Conservation (phyloP, 2,113 vertebrate species). For the Prunella himalayana region DNA sequence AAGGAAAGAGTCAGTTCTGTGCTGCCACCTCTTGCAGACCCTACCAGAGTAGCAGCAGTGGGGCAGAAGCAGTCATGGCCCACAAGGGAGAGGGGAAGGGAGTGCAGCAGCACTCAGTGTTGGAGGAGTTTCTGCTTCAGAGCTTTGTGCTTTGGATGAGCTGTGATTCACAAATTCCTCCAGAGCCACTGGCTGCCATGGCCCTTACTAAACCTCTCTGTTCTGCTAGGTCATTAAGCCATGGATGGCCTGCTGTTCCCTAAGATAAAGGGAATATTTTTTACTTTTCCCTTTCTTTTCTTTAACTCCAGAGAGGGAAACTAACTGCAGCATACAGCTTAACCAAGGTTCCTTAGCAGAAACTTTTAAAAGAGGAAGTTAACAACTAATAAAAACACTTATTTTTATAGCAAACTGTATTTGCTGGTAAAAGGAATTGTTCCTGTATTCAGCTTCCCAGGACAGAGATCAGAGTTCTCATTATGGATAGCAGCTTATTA, state of each 20-base stretch:
- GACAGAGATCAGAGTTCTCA: not conserved
- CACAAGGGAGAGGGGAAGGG: accelerated
- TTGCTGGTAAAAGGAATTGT: not conserved
- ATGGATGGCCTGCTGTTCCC: not conserved
- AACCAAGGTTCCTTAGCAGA: not conserved
- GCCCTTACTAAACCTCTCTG: not conserved
- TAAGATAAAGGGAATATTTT: not conserved
- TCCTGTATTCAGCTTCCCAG: not conserved
- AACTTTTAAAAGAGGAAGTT: not conserved
- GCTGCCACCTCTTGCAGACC: not conserved
- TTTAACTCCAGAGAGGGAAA: not conserved
- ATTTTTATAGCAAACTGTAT: not conserved
- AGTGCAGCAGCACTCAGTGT: not conserved
- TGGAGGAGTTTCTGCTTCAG: not conserved
- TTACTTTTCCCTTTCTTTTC: not conserved
- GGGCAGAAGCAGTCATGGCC: not conserved
- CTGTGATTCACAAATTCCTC: not conserved
- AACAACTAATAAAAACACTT: not conserved
- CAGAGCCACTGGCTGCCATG: not conserved
- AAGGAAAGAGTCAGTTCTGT: not conserved
- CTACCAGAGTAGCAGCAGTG: not conserved
- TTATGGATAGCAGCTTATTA: not conserved
- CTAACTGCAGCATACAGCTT: not conserved
- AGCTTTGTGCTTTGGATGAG: not conserved
- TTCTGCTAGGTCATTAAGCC: not conserved